phyloP scores from a whole-genome alignment of 2,888 invertebrate species.

The Glyphotaelius pellucidus region DNA sequence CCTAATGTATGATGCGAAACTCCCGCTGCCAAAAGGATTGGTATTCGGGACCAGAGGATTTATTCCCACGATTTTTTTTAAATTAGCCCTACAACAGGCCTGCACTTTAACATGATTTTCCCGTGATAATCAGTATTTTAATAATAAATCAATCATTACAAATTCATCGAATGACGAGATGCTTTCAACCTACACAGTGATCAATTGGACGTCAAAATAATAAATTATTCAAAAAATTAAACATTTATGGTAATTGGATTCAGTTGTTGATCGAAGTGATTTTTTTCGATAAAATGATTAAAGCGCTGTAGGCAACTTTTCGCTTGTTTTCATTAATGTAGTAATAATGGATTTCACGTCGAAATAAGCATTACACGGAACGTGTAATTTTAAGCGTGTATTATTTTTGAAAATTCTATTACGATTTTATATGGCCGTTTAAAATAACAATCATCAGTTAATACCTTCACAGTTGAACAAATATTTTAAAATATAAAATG shows the following conservation, averaged over 20 bases:
- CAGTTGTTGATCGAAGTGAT: not conserved
- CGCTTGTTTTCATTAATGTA: not conserved
- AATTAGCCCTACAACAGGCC: not conserved
- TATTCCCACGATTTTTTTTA: not conserved
- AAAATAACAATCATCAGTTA: too few relatives aligned
- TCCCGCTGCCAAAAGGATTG: not conserved
- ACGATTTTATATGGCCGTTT: too few relatives aligned
- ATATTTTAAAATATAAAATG: too few relatives aligned
- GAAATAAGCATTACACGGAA: not conserved
- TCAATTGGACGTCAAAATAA: not conserved
- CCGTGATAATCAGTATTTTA: not conserved
- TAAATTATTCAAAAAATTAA: not conserved
- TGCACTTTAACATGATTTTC: not conserved
- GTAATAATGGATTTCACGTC: not conserved
- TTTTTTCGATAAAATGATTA: not conserved
- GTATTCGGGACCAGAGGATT: not conserved
- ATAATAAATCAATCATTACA: not conserved
- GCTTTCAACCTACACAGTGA: not conserved
- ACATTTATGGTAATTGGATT: not conserved
- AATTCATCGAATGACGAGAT: not conserved
- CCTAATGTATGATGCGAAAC: not conserved
- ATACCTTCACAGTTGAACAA: too few relatives aligned
- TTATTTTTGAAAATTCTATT: not conserved
- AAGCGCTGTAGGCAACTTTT: not conserved
- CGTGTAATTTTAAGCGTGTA: not conserved